Conservation (phyloP, 2,113 vertebrate genomes). For the Poicephalus meyeri region DNA sequence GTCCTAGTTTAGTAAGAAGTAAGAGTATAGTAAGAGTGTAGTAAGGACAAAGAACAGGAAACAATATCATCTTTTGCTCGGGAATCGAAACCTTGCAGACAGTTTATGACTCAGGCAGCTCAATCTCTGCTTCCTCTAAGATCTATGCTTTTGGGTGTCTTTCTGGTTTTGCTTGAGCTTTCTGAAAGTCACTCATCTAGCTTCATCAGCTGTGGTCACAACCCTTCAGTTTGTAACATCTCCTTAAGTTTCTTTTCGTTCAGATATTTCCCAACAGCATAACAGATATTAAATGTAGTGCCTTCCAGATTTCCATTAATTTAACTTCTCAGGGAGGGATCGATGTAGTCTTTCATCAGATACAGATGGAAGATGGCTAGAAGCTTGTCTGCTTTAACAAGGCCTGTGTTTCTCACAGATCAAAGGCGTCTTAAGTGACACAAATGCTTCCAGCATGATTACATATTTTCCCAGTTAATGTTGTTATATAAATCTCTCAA, state of each 20-base stretch:
- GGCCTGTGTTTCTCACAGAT: not conserved
- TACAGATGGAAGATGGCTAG: not conserved
- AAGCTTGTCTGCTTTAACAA: not conserved
- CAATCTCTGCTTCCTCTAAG: not conserved
- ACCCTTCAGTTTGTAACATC: not conserved
- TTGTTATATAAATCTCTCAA: not conserved
- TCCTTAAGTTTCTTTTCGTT: not conserved
- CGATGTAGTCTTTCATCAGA: not conserved
- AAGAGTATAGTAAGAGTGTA: not conserved
- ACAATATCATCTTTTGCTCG: accelerated
- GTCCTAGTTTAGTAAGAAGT: not conserved
- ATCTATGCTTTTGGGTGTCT: not conserved
- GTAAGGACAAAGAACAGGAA: not conserved
- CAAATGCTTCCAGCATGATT: not conserved
- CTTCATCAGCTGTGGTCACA: not conserved
- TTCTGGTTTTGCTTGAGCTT: not conserved
- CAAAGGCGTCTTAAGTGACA: not conserved
- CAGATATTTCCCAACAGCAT: not conserved
- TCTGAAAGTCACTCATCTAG: not conserved
- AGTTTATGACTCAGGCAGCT: not conserved
- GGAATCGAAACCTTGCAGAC: not conserved
- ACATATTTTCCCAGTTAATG: slow-evolving; percentile 1
- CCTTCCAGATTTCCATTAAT: not conserved
- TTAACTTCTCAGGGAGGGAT: not conserved
- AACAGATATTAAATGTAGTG: not conserved